A percentile compares a stretch with the other conserved stretches of the same genome.
Conservation (phyloP, 2,888 invertebrate genomes). For the Apantesis nais region DNA sequence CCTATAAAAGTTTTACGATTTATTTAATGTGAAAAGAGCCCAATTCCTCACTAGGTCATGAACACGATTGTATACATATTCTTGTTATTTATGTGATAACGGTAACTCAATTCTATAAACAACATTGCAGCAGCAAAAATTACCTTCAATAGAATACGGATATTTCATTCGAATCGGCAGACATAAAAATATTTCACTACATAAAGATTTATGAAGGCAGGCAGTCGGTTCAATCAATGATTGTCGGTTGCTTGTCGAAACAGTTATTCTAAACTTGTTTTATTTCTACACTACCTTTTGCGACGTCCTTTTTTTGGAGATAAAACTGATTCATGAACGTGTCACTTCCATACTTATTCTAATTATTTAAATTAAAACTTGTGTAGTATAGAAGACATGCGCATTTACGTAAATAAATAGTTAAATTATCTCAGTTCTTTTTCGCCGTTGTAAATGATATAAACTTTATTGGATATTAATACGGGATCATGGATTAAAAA, state of each 20-base stretch:
- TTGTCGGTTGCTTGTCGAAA: slow-evolving; percentile 16
- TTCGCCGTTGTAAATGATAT: too few species aligned
- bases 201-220: slow-evolving; percentile 13
- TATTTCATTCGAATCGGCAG: slow-evolving; percentile 4
- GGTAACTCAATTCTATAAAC: background rate
- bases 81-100: background rate
- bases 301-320: slow-evolving; percentile 2
- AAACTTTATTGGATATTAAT: too few species aligned
- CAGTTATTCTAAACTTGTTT: slow-evolving; percentile 19
- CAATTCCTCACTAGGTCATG: background rate
- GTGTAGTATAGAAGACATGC: too few species aligned
- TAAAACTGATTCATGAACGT: slow-evolving; percentile 5
- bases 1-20: too few species aligned
- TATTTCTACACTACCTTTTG: slow-evolving; percentile 8
- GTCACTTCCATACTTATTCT: slow-evolving; percentile 3
- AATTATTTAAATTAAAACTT: background rate
- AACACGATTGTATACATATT: background rate
- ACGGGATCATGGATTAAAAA: too few species aligned
- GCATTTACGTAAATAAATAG: too few species aligned
- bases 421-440: too few species aligned
- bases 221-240: slow-evolving; percentile 12
- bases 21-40: background rate
- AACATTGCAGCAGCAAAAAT: slow-evolving; percentile 2
- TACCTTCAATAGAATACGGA: slow-evolving; percentile 4
- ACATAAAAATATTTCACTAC: slow-evolving; percentile 11